Evolutionary conservation across 1,140 invertebrate genomes (phyloP).

Genomic region (Samia ricini): DNA sequence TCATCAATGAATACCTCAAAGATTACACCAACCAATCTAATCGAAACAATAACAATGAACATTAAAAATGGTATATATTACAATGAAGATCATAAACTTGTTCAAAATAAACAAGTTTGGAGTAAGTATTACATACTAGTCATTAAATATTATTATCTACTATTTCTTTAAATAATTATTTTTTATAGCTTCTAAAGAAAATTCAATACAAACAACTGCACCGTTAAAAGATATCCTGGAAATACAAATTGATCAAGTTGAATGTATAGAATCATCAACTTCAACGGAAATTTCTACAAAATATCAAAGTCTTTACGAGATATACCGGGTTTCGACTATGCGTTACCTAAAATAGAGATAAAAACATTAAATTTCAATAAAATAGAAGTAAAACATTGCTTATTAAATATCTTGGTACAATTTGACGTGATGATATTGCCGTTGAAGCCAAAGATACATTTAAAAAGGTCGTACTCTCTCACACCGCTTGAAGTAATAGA

Average conservation of each 20-base stretch:
- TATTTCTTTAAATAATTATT: background rate
- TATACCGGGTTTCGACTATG: slow-evolving; percentile 52
- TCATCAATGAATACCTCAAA: background rate
- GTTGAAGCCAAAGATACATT: slow-evolving; percentile 11
- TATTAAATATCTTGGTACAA: slow-evolving; percentile 52
- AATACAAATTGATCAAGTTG: background rate
- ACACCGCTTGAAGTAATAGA: slow-evolving; percentile 32
- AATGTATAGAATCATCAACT: background rate
- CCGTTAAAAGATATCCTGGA: slow-evolving; percentile 1
- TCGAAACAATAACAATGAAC: slow-evolving; percentile 60
- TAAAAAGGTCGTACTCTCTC: slow-evolving; percentile 29
- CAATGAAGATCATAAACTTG: slow-evolving; percentile 33
- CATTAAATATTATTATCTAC: background rate
- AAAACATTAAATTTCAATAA: slow-evolving; percentile 48
- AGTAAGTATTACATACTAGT: slow-evolving; percentile 20
- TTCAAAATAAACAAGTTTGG: slow-evolving; percentile 14
- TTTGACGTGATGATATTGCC: slow-evolving; percentile 51
- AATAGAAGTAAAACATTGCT: slow-evolving; percentile 53
- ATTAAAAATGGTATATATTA: slow-evolving; percentile 58
- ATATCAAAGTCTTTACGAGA: slow-evolving; percentile 6
- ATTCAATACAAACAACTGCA: slow-evolving; percentile 35
- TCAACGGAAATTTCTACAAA: background rate
- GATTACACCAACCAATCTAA: slow-evolving; percentile 39
- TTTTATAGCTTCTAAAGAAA: slow-evolving; percentile 33
- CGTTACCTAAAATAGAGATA: slow-evolving; percentile 41